Evolutionary conservation across 2,888 invertebrate species (phyloP).

Genomic region (Xiphydria camelus): DNA sequence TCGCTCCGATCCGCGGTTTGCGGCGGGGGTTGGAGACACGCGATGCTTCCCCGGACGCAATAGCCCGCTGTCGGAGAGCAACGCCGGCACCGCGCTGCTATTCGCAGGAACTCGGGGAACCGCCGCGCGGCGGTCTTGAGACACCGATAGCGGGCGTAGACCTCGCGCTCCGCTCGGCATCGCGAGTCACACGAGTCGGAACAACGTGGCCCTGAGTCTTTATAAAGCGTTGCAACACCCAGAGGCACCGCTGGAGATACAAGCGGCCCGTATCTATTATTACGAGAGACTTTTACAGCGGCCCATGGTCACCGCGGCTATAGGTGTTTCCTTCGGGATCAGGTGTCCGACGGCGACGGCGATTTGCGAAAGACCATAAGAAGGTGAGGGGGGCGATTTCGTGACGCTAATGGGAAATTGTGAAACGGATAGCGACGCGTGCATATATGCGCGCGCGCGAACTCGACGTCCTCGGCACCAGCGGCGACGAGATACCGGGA

Average conservation of each 20-base stretch:
- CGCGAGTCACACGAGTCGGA: slow-evolving; percentile 6
- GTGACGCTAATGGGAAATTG: too few species aligned
- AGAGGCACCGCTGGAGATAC: slow-evolving; percentile 8
- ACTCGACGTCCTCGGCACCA: too few species aligned
- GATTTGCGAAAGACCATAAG: too few species aligned
- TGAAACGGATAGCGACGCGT: too few species aligned
- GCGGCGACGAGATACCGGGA: too few species aligned
- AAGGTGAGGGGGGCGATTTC: too few species aligned
- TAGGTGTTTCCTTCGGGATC: slow-evolving; percentile 28
- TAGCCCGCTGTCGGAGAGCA: too few species aligned
- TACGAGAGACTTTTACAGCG: slow-evolving; percentile 19
- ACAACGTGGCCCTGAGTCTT: slow-evolving; percentile 31
- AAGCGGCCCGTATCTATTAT: slow-evolving; percentile 31
- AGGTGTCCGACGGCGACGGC: slow-evolving; percentile 29
- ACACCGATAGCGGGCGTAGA: slow-evolving; percentile 39
- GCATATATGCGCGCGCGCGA: too few species aligned
- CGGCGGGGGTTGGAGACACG: too few species aligned
- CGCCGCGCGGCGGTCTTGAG: slow-evolving; percentile 19
- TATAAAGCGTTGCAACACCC: slow-evolving; percentile 32
- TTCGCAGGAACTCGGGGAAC: too few species aligned
- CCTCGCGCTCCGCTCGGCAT: slow-evolving; percentile 19
- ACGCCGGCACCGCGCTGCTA: too few species aligned
- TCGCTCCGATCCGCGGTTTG: background rate
- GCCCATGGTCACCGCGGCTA: slow-evolving; percentile 25
- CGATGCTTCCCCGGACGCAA: background rate